Evolutionary conservation across 1,140 invertebrate genomes (phyloP).

Genomic region (Asobara japonica): DNA sequence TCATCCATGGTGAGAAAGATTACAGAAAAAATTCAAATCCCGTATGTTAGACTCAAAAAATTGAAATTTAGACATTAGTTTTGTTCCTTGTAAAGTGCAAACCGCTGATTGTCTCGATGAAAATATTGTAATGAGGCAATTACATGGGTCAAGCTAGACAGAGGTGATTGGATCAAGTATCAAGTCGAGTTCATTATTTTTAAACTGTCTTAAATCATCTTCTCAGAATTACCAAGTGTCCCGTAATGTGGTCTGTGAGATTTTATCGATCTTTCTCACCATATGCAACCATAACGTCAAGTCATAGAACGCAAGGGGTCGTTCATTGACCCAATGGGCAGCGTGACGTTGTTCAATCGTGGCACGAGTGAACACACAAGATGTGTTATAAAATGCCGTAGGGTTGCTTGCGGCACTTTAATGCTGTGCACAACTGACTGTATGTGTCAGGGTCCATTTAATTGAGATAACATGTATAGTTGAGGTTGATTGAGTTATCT

Average conservation of each 20-base stretch:
- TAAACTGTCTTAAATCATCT: background rate
- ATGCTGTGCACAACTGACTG: background rate
- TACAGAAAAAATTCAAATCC: too few relatives aligned
- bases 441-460: background rate
- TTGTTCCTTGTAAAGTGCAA: too few relatives aligned
- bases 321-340: slow-evolving; percentile 35
- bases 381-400: background rate
- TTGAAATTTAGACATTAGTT: too few relatives aligned
- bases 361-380: slow-evolving; percentile 1
- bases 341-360: background rate
- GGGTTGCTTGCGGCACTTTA: slow-evolving; percentile 3
- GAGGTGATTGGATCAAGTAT: background rate
- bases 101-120: too few relatives aligned
- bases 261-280: background rate
- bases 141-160: background rate
- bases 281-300: background rate
- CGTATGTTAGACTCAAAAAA: too few relatives aligned
- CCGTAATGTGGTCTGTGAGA: slow-evolving; percentile 11
- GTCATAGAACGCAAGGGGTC: slow-evolving; percentile 26
- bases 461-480: slow-evolving; percentile 14
- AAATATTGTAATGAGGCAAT: too few relatives aligned
- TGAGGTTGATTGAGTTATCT: background rate
- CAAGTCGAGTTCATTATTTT: background rate
- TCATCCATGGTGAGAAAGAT: too few relatives aligned
- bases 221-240: background rate